Evolutionary conservation across 2,888 invertebrate species (phyloP).

Genomic region (Nomada goodeniana): DNA sequence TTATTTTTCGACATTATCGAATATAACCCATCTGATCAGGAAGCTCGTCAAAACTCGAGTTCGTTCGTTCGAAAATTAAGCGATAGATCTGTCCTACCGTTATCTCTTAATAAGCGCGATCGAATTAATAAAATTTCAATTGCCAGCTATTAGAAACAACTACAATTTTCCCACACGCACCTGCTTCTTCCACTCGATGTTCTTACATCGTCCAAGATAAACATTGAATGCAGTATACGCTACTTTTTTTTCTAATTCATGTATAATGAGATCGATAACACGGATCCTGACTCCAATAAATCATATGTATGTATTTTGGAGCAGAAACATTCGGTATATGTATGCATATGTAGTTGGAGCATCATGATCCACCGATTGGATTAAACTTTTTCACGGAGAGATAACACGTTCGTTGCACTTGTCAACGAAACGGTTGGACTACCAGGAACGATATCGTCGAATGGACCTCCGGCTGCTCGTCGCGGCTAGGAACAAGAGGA

Average conservation of each 20-base stretch:
- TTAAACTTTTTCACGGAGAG: constrained; percentile 58
- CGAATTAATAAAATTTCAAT: not conserved
- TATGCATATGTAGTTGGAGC: not conserved
- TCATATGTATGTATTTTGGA: constrained; percentile 3
- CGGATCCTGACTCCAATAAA: constrained; percentile 17
- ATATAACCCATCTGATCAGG: constrained; percentile 9
- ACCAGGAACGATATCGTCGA: constrained; percentile 65
- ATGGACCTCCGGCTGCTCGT: constrained; percentile 58
- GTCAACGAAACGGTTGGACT: constrained; percentile 64
- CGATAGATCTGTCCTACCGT: constrained; percentile 5
- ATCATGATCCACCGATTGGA: constrained; percentile 38
- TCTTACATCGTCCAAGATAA: not conserved
- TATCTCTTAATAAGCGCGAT: constrained; percentile 25
- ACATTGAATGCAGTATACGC: constrained; percentile 3
- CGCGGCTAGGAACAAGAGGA: constrained; percentile 63
- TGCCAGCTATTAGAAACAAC: not conserved
- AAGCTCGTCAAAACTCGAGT: constrained; percentile 2
- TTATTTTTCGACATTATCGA: constrained; percentile 48
- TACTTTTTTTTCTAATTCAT: constrained; percentile 14
- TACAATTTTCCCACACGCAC: not conserved
- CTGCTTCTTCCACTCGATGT: not conserved
- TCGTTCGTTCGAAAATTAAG: constrained; percentile 10
- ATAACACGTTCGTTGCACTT: constrained; percentile 63
- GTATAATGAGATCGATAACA: constrained; percentile 13
- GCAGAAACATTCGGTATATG: constrained; percentile 10